A percentile compares a stretch with the other conserved stretches of the same genome.
Conservation (phyloP, 2,113 vertebrate genomes). For the Antechinus stuartii region DNA sequence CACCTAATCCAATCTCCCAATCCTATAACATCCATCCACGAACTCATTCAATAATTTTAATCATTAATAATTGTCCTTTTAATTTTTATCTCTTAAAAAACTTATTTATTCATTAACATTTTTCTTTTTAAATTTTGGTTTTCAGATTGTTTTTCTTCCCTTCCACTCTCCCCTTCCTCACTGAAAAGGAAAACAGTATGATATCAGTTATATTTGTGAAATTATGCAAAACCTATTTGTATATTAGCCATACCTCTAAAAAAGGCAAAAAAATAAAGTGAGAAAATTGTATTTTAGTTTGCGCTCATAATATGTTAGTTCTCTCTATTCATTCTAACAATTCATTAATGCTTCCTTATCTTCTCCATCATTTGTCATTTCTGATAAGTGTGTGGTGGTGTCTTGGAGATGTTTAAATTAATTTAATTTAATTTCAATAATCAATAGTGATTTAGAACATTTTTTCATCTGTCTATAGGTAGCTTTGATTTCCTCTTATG, state of each 20-base stretch:
- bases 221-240: background rate
- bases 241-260: background rate
- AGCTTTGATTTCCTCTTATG: background rate
- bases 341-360: background rate
- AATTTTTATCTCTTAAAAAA: background rate
- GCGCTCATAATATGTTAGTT: background rate
- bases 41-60: background rate
- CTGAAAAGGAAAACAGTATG: background rate
- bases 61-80: background rate
- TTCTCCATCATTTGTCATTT: background rate
- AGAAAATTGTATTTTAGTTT: background rate
- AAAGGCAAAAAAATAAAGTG: background rate
- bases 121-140: background rate
- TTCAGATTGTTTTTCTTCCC: background rate
- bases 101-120: background rate
- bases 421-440: too few relatives aligned
- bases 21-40: background rate
- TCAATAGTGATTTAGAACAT: background rate
- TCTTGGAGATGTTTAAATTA: background rate
- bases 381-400: background rate
- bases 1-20: background rate
- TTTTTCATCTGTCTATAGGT: background rate
- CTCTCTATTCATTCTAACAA: background rate
- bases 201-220: background rate
- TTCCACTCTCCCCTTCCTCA: background rate